Conservation (phyloP, 2,888 invertebrate genomes). For the Campoplex capitator region DNA sequence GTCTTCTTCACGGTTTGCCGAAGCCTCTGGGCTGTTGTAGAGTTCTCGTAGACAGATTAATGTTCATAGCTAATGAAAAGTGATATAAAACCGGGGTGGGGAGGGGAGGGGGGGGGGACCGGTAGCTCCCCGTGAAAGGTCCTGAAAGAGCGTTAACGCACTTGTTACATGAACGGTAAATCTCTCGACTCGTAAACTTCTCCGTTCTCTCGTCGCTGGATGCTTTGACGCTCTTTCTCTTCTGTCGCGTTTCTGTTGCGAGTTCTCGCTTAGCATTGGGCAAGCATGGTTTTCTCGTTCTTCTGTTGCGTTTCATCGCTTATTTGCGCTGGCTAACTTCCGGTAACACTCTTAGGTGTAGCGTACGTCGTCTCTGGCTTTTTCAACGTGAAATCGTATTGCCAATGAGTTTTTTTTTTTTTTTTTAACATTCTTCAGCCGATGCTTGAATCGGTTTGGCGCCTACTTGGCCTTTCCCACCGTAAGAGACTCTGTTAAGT, state of each 20-base stretch:
- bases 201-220: conserved; percentile 44
- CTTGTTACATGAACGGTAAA: conserved; percentile 79
- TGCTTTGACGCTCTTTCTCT: conserved; percentile 2
- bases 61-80: conserved; percentile 76
- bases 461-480: background rate
- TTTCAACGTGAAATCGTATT: conserved; percentile 2
- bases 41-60: conserved; percentile 71
- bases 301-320: conserved; percentile 50
- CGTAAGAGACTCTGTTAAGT: background rate
- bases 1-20: conserved; percentile 25
- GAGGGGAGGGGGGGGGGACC: too few species aligned
- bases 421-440: background rate
- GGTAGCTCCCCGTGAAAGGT: conserved; percentile 65
- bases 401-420: too few species aligned
- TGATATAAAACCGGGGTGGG: conserved; percentile 75
- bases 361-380: conserved; percentile 31
- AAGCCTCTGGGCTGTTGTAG: conserved; percentile 36
- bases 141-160: conserved; percentile 72
- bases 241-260: conserved; percentile 16
- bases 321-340: conserved; percentile 2
- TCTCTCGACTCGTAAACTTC: conserved; percentile 78
- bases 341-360: conserved; percentile 20
- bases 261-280: conserved; percentile 24
- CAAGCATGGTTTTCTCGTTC: conserved; percentile 28
- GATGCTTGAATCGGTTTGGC: background rate